Percentiles rank a stretch among this genome's conserved stretches.
Conservation (phyloP, 2,113 vertebrate genomes). For the Pithys albifrons region DNA sequence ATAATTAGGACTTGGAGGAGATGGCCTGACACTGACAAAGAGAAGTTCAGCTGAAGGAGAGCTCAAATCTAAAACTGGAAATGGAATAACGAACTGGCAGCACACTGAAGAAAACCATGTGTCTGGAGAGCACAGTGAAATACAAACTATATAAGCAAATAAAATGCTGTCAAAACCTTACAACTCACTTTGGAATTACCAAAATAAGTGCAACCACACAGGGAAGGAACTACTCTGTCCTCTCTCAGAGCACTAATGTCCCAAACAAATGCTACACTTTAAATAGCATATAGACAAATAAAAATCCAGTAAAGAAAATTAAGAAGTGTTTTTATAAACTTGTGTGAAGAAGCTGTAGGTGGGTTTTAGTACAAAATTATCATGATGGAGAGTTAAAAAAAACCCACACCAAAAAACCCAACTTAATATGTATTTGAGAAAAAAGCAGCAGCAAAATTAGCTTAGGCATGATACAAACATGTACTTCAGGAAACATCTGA, state of each 20-base stretch:
- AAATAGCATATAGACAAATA: neutral
- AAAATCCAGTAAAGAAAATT: neutral
- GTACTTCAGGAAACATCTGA: neutral
- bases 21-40: neutral
- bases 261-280: neutral
- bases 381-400: neutral
- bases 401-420: no score
- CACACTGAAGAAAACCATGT: neutral
- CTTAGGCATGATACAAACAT: neutral
- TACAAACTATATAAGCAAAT: neutral
- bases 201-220: neutral
- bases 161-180: neutral
- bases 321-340: neutral
- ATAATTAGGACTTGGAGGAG: neutral
- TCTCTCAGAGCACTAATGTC: neutral
- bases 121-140: neutral
- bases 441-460: neutral
- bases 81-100: neutral
- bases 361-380: neutral
- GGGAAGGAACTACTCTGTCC: neutral
- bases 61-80: neutral
- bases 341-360: neutral
- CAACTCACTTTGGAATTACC: neutral
- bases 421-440: neutral
- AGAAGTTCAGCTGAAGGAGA: neutral